Evolutionary conservation across 2,113 vertebrate species (phyloP), one percentile per base, ranked within the genome.

Genomic region (Carollia perspicillata): DNA sequence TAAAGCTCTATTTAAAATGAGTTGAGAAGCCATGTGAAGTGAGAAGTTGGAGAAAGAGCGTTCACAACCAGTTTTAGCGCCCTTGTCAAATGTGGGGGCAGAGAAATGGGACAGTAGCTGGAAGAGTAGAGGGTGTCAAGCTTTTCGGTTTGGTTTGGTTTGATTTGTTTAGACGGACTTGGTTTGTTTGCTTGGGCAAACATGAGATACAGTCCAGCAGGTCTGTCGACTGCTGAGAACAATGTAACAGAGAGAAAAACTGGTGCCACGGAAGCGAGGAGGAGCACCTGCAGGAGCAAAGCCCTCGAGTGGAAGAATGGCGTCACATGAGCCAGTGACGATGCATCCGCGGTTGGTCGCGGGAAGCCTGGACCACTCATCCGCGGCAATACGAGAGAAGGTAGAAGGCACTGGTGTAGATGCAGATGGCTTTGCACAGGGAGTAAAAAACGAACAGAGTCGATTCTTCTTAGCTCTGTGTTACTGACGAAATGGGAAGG

Each of bases 171-270:
- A 74, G 26, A n/a, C 69, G 16, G 33, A 30, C 18, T 75, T 80
- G 47, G 33, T 44, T 89, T 95, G 28, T 87, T 79, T 81, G 30
- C 37, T 74, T 85, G 95, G 47, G 72, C 75, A 86, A 93, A 40
- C 11, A 23, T 40, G n/a, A 80, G 40, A 75, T 22, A 51, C 14
- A 75, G 11, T n/a, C 26, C 6, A 80, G 40, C 53, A 83, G 33
- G 23, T 86, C 63, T 55, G 3, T 28, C 35, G 47, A 69, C 44
- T 74, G 40, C 42, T 92, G 72, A 77, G 44, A 81, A 68, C 17
- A 68, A 30, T 51, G 3, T 44, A 51, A 87, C 23, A 44, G 5
- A 71, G 33, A 51, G 23, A 53, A 69, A 40, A 66, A 7, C 0
- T 23, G 12, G 40, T 37, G 28, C 65, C 28, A 47, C 9, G 37